Percentiles rank a stretch among this genome's conserved stretches.
These are phyloP conservation scores for Drosophila sturtevanti DNA, from an alignment of 1,140 invertebrate species.

Conservation along the genomic window DNA sequence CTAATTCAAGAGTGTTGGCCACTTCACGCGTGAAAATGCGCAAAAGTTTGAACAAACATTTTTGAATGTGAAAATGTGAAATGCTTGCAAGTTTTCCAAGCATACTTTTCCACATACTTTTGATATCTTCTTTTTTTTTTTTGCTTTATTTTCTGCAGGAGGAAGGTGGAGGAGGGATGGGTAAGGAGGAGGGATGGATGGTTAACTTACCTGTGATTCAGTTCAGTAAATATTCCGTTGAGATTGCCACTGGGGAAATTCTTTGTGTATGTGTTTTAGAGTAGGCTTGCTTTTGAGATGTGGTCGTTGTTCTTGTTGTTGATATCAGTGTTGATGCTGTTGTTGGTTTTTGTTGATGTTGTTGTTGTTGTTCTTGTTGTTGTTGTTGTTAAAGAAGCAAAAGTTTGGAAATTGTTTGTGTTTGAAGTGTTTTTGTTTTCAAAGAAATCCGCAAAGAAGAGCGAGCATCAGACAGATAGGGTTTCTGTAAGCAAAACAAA, in stretches of 20 bases:
- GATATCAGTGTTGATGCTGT: constrained; percentile 16
- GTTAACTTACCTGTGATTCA: constrained; percentile 57
- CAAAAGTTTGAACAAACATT: constrained; percentile 62
- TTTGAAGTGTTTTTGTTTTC: constrained; percentile 55
- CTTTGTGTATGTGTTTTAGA: constrained; percentile 25
- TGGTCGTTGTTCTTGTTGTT: constrained; percentile 30
- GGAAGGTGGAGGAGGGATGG: neutral
- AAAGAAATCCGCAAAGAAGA: constrained; percentile 71
- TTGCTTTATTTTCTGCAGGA: neutral
- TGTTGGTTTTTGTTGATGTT: constrained; percentile 38
- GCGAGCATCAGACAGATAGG: constrained; percentile 67
- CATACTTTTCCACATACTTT: constrained; percentile 60
- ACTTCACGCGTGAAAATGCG: constrained; percentile 58
- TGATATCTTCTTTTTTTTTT: constrained; percentile 12
- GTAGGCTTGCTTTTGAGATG: constrained; percentile 32
- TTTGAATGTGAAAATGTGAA: constrained; percentile 31
- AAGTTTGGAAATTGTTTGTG: constrained; percentile 48
- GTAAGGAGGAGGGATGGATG: neutral
- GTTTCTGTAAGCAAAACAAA: constrained; percentile 63
- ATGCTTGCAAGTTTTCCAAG: constrained; percentile 42
- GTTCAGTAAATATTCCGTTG: constrained; percentile 65
- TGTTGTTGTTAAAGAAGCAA: constrained; percentile 47
- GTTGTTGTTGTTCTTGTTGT: constrained; percentile 33
- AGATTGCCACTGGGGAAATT: constrained; percentile 52
- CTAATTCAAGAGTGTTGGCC: constrained; percentile 15